These are phyloP conservation scores for Virgularia gustaviana DNA, from an alignment of 92 coral and sea anemone genomes.

Conservation along the genomic window DNA sequence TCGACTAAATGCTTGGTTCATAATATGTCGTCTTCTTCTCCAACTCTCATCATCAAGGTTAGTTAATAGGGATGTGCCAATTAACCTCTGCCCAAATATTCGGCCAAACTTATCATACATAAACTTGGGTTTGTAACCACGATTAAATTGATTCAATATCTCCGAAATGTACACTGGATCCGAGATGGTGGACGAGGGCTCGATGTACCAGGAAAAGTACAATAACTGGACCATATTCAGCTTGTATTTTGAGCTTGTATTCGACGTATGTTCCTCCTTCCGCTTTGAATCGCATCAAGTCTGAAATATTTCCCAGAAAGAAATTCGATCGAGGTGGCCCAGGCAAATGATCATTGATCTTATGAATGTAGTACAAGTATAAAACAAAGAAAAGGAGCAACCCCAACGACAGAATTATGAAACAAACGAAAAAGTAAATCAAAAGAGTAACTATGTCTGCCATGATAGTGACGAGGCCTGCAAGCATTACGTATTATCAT, in stretches of 20 bases:
- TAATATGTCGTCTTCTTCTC: conserved; percentile 61
- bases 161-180: conserved; percentile 51
- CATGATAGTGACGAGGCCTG: too few species aligned
- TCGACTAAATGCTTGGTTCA: conserved; percentile 85
- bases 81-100: conserved; percentile 51
- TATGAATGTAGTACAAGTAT: conserved; percentile 42
- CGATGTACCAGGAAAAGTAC: conserved; percentile 41
- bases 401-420: not conserved
- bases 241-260: conserved; percentile 28
- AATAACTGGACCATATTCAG: conserved; percentile 55
- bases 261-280: conserved; percentile 31
- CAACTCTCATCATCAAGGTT: conserved; percentile 57
- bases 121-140: not conserved
- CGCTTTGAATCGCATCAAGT: conserved; percentile 27
- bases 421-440: not conserved
- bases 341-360: conserved; percentile 62
- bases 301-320: conserved; percentile 53
- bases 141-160: conserved; percentile 24
- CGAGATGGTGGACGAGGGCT: conserved; percentile 37
- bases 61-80: conserved; percentile 58
- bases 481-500: too few species aligned
- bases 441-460: too few species aligned
- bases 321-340: conserved; percentile 66
- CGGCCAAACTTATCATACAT: conserved; percentile 27
- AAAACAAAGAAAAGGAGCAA: not conserved